A percentile compares a stretch with the other conserved stretches of the same genome.
phyloP scores from a whole-genome alignment of 2,797 vertebrate species.

The Pampus argenteus region DNA sequence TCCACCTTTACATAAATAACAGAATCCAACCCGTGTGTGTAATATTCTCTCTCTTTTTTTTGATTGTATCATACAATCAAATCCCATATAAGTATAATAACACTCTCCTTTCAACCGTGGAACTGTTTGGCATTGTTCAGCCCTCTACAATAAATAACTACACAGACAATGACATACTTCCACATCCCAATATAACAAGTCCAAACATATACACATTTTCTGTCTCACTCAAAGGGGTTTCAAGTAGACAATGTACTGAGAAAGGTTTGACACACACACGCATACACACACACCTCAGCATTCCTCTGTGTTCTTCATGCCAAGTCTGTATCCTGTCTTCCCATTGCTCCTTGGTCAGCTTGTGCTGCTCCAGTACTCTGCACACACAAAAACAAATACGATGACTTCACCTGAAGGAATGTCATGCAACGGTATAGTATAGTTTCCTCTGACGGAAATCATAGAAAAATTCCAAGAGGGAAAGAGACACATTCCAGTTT shows the following conservation, averaged over 20 bases:
- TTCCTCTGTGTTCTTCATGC: constrained; percentile 96
- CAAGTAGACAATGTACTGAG: neutral
- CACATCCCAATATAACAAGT: constrained; percentile 5
- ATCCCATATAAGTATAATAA: neutral
- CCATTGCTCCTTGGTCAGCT: constrained; percentile 98
- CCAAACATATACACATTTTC: neutral
- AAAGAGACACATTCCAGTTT: constrained; percentile 2
- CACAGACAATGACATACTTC: neutral
- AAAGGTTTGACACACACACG: constrained; percentile 72
- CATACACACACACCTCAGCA: constrained; percentile 91
- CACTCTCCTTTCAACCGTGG: neutral
- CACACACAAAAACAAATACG: constrained; percentile 32
- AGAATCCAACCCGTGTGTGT: neutral
- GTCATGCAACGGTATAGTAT: constrained; percentile 11
- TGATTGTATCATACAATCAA: neutral
- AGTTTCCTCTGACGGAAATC: constrained; percentile 55
- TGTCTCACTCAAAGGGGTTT: neutral
- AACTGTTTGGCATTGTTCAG: neutral
- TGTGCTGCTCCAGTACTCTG: constrained; percentile 97
- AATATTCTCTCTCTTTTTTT: neutral
- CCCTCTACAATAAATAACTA: neutral
- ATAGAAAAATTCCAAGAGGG: constrained; percentile 22
- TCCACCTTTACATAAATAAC: neutral
- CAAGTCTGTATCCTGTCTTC: constrained; percentile 98
- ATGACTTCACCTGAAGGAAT: constrained; percentile 46